Conservation (phyloP, 2,888 invertebrate species). For the Caenorhabditis imperialis region DNA sequence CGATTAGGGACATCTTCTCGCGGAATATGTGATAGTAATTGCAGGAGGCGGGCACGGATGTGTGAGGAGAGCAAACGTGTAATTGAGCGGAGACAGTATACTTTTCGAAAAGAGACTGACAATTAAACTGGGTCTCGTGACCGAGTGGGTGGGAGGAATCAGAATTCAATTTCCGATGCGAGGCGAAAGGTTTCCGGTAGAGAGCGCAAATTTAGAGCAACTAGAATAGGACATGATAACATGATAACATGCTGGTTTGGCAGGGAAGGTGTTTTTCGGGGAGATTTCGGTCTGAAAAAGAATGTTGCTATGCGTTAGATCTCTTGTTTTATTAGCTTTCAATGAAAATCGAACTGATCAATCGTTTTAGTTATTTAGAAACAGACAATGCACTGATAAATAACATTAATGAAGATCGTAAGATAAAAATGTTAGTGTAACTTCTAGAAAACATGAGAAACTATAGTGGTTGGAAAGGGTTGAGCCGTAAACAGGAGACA, state of each 20-base stretch:
- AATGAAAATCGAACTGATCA: no score
- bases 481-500: conserved; percentile 8
- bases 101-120: neutral
- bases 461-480: conserved; percentile 17
- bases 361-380: no score
- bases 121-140: no score
- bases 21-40: conserved; percentile 52
- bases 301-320: no score
- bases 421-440: no score
- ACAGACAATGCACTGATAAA: no score
- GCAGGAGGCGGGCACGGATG: conserved; percentile 32
- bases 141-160: conserved; percentile 3
- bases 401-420: no score
- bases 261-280: no score
- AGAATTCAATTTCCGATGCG: neutral
- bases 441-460: neutral
- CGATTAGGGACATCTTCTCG: conserved; percentile 36
- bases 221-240: no score
- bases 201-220: neutral
- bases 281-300: no score
- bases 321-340: no score
- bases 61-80: conserved; percentile 17
- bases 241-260: no score
- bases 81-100: conserved; percentile 24
- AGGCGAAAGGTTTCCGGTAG: neutral